Evolutionary conservation across 2,113 vertebrate genomes (phyloP), one percentile per base, ranked within the genome.

Genomic region (Oncorhynchus clarkii): DNA sequence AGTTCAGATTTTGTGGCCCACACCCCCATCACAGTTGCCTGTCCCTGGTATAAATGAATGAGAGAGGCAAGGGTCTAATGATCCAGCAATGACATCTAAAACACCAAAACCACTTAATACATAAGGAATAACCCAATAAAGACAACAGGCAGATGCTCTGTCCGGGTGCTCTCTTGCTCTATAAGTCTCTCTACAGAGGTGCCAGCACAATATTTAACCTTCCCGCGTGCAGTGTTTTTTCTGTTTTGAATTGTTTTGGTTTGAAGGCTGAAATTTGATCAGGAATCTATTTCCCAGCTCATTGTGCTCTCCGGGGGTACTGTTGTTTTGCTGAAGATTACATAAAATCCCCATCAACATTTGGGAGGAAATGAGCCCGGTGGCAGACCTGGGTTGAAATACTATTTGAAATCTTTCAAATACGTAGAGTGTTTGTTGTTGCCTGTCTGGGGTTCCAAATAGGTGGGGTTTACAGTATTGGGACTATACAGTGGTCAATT

Each of bases 221-320:
- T 78, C 69, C 18, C 5, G 1, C 16, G 5, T 54, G 14, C 20
- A 80, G 72, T 75, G 68, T 72, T 71, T 57, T 60, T 72, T 51
- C 81, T 79, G 72, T 59, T 67, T 27, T 34, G 82, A 86, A 89
- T 83, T 80, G 73, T 18, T 82, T 85, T 80, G 73, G 72, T 59
- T 69, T 67, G 16, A 29, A 76, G 62, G 27, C 12, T 48, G 78
- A 83, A 85, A 89, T 88, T 79, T 74, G 72, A 87, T 88, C 78
- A 79, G 67, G 31, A 80, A 83, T 84, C 59, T 74, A 54, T 84
- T 87, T 83, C 48, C 57, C 45, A 66, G 66, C 78, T 82, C 22
- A 82, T 77, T 79, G 57, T 31, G n/a, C 67, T 84, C 75, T 78
- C 45, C 1, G 67, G 74, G 20, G 22, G 18, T 68, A 64, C 76